Evolutionary conservation across 2,113 vertebrate genomes (phyloP).

Genomic region (Leucoraja erinaceus): DNA sequence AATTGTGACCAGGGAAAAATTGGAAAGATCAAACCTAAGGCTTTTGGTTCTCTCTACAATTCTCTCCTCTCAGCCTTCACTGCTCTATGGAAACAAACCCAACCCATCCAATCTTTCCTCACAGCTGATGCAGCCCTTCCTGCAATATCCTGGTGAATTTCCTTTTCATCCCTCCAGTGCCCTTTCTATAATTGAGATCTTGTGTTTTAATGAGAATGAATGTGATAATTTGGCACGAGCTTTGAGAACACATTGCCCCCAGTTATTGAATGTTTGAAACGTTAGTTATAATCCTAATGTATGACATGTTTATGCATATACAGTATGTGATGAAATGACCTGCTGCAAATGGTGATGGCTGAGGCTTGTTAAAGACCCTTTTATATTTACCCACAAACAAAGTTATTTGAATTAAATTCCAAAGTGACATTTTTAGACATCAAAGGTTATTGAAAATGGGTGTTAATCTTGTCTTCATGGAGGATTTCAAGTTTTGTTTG

Average conservation of each 20-base stretch:
- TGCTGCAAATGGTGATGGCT: not conserved
- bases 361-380: not conserved
- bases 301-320: not conserved
- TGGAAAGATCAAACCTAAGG: no score
- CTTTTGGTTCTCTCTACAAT: no score
- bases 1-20: no score
- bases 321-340: not conserved
- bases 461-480: not conserved
- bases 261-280: not conserved
- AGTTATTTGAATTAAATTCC: conserved; percentile 2
- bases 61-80: no score
- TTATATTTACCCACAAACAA: conserved; percentile 16
- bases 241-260: not conserved
- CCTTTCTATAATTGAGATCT: no score
- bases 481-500: not conserved
- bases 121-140: no score
- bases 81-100: no score
- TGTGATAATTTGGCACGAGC: not conserved
- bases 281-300: not conserved
- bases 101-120: no score
- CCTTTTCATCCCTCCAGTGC: no score
- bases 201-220: not conserved
- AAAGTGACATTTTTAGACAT: not conserved
- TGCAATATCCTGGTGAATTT: no score
- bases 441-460: not conserved